Conservation (phyloP, 2,888 invertebrate species). For the Ceratothoa steindachneri region DNA sequence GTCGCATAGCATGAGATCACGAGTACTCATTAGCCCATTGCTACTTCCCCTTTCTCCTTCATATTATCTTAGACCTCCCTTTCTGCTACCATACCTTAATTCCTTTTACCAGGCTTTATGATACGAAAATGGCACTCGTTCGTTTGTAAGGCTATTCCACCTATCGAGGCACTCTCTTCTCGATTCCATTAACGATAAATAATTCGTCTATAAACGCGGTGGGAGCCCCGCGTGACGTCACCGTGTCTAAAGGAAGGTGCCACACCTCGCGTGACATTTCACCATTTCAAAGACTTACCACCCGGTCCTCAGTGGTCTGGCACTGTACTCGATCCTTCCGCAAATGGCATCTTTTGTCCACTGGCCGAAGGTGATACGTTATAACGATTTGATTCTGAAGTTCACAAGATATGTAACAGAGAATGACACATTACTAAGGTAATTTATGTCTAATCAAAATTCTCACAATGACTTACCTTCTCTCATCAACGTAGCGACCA, state of each 20-base stretch:
- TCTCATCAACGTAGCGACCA: too few relatives aligned
- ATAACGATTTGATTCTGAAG: too few relatives aligned
- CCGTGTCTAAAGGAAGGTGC: neutral
- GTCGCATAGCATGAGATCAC: neutral
- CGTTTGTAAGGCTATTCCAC: neutral
- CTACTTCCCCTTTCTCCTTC: neutral
- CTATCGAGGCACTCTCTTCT: neutral
- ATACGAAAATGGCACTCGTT: neutral
- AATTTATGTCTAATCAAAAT: too few relatives aligned
- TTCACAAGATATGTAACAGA: too few relatives aligned
- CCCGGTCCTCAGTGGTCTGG: neutral
- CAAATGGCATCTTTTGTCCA: neutral
- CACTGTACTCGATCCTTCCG: neutral
- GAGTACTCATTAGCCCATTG: too few relatives aligned
- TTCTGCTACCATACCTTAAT: neutral
- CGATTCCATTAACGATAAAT: neutral
- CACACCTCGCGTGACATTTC: neutral
- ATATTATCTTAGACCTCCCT: neutral
- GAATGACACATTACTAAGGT: too few relatives aligned
- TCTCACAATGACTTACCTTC: too few relatives aligned
- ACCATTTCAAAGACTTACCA: neutral
- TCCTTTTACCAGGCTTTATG: neutral
- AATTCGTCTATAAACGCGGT: neutral
- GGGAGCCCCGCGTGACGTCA: neutral
- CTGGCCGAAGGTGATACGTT: neutral